Evolutionary conservation across 2,113 vertebrate species (phyloP), one percentile per base, ranked within the genome.

Genomic region (Hylia prasina): DNA sequence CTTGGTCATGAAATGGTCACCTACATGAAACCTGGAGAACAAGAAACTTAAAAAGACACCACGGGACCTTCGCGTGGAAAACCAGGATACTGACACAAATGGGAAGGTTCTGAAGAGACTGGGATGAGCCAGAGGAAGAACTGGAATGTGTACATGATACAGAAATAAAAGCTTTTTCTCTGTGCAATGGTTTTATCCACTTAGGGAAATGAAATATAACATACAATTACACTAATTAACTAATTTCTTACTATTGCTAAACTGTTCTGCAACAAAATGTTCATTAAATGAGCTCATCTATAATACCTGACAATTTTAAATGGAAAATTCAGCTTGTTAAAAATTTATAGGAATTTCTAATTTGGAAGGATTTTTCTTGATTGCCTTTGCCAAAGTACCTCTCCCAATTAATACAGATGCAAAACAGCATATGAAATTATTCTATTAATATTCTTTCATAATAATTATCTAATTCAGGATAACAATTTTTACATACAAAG

Each of bases 31-130:
- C 24, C 31, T 47, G 25, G 21, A 81, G 42, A 77, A 70, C 15
- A 63, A 81, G 48, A 58, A 82, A 19, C 16, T 63, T 39, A 25
- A 22, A 42, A 68, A 71, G 24, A 89, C 16, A 13, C 11, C 27
- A 58, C 1, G 0, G 3, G 39, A 57, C 15, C 33, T 77, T 42
- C 0, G 0, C 42, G 11, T 35, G 42, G 37, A 91, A 86, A 75
- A 23, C 2, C 7, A 12, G 23, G 13, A 20, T 53, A 68, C n/a
- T 30, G 25, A 40, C 8, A 18, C 1, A 31, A 83, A 51, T 51
- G 12, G 40, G 27, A 54, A 48, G 6, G 15, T 44, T 82, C 51
- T 80, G 56, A 73, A 87, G 33, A 2, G 20, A 77, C 7, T 11
- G 11, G 24, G 44, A 75, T 47, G 40, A 28, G n/a, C 7, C 40